These are phyloP conservation scores for Macaria notata DNA, from an alignment of 2,888 invertebrate genomes.

Conservation along the genomic window DNA sequence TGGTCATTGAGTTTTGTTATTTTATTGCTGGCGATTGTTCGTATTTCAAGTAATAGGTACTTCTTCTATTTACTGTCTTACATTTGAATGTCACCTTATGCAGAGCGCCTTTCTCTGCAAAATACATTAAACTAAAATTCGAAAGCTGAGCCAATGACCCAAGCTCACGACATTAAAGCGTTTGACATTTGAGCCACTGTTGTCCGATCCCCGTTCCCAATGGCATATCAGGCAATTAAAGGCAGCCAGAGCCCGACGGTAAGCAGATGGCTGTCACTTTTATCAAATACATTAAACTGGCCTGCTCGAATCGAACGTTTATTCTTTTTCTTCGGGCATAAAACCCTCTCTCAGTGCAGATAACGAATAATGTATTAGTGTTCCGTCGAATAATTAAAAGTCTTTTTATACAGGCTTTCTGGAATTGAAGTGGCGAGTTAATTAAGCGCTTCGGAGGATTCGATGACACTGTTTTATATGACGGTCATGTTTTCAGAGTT, in stretches of 20 bases:
- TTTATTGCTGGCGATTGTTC: conserved; percentile 16
- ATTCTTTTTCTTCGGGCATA: conserved; percentile 62
- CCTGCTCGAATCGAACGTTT: conserved; percentile 69
- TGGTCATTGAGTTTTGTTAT: conserved; percentile 8
- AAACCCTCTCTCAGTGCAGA: conserved; percentile 65
- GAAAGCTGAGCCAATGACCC: conserved; percentile 30
- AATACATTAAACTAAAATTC: conserved; percentile 14
- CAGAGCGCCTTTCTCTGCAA: conserved; percentile 1
- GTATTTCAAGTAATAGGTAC: background rate
- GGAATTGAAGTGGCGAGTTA: conserved; percentile 57
- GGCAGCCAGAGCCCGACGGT: conserved; percentile 61
- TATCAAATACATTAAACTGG: conserved; percentile 81
- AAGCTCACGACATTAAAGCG: conserved; percentile 34
- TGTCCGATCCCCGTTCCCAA: conserved; percentile 46
- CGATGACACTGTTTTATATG: conserved; percentile 16
- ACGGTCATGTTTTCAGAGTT: conserved; percentile 3
- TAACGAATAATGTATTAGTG: conserved; percentile 75
- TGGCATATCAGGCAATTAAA: conserved; percentile 78
- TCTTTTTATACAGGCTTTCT: conserved; percentile 58
- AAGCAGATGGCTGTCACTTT: conserved; percentile 78
- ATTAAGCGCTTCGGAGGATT: conserved; percentile 56
- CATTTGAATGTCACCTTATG: too few species aligned
- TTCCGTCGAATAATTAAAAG: conserved; percentile 74
- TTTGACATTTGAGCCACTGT: conserved; percentile 39
- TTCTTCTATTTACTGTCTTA: too few species aligned